A percentile compares a stretch with the other conserved stretches of the same genome.
phyloP scores from a whole-genome alignment of 2,888 invertebrate genomes.

The Cerastis leucographa region DNA sequence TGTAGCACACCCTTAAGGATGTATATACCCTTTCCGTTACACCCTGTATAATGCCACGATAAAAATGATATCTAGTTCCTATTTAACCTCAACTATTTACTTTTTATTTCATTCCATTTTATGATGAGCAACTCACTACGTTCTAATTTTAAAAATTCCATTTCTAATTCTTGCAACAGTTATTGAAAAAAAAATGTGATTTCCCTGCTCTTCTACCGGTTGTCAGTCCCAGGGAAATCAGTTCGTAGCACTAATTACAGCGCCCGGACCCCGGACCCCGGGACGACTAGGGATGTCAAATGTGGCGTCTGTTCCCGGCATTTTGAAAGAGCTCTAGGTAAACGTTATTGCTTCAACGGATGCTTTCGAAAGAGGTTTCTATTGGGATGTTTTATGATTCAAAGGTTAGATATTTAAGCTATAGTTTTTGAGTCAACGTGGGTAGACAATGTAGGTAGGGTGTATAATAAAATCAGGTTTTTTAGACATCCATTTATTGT shows the following conservation, averaged over 20 bases:
- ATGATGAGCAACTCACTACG: too few species aligned
- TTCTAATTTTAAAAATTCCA: constrained; percentile 11
- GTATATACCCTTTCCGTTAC: too few species aligned
- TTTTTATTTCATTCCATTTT: background rate
- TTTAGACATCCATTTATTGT: background rate
- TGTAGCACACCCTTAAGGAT: too few species aligned
- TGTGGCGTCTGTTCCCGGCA: constrained; percentile 25
- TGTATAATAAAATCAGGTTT: background rate
- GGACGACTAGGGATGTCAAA: constrained; percentile 29
- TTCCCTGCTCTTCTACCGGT: constrained; percentile 16
- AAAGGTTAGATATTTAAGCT: constrained; percentile 8
- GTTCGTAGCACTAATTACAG: constrained; percentile 54
- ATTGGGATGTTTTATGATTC: constrained; percentile 9
- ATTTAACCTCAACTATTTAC: background rate
- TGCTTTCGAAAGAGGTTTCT: constrained; percentile 24
- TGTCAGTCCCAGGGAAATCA: constrained; percentile 52
- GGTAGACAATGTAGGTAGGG: background rate
- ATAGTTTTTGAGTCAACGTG: background rate
- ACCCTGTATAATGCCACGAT: background rate
- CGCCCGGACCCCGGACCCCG: constrained; percentile 4
- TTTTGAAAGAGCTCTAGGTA: constrained; percentile 27
- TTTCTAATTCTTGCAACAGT: background rate
- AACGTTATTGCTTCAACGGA: constrained; percentile 27
- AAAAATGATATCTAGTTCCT: background rate
- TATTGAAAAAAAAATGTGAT: constrained; percentile 9